Evolutionary conservation across 2,797 vertebrate species (phyloP), one percentile per base, ranked within the genome.

Genomic region (Hypotaenidia okinawae): DNA sequence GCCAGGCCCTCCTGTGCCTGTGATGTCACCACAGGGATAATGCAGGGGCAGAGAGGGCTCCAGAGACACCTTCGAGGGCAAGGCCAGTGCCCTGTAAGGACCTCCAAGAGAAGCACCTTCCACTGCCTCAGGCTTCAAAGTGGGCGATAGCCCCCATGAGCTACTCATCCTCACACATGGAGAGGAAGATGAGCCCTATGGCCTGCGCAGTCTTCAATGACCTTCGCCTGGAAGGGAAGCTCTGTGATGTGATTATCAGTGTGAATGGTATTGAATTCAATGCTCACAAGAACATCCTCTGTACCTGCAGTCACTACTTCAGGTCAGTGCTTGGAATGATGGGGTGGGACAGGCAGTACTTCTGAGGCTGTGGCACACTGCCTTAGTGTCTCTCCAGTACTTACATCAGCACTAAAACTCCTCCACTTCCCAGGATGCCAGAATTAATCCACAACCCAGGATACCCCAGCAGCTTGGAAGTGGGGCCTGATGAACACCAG

Each of bases 261-360:
- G 98, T 97, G 87, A 96, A 97, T 11, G 97, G 97, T 28, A 89
- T 96, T 12, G 97, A 98, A 84, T 98, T 98, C 93, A 97, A 91
- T 13, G 98, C 97, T 84, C 98, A 98, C 93, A 98, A 98, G 97
- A 97, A 97, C 97, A 97, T 98, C 91, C 97, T 98, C 41, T 98
- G 98, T 73, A 97, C 97, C 95, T 98, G 98, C 93, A 98, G 98
- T 76, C 95, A 94, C 70, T 98, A 98, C 57, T 98, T 98, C 95
- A 97, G 98, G 98, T 98, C 49, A 91, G 96, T 51, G 33, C 37
- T 24, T 39, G 75, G 28, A 57, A 30, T 30, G 45, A 24, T 23
- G 49, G 21, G 18, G 54, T 2, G 9, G 55, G 30, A 13, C 55
- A 54, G 10, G 19, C 3, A 8, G 22, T 1, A 18, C 21, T 51